Evolutionary conservation across 2,113 vertebrate species (phyloP).

Genomic region (Macrotus californicus): DNA sequence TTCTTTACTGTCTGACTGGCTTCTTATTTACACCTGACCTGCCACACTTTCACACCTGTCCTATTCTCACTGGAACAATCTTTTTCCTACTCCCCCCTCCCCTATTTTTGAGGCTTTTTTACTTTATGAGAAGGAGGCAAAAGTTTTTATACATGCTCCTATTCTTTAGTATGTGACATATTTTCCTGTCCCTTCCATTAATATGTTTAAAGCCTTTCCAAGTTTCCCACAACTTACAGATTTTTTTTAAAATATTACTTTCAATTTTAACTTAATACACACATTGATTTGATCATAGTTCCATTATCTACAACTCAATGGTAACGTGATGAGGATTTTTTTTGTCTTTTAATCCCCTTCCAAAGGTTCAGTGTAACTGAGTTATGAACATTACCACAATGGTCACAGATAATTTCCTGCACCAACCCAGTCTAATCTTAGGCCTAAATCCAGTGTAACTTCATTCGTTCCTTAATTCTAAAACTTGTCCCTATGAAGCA

Average conservation of each 20-base stretch:
- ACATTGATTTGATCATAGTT: constrained; percentile 46
- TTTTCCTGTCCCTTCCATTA: constrained; percentile 38
- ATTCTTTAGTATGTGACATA: constrained; percentile 54
- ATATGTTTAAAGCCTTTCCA: constrained; percentile 47
- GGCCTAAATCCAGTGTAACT: constrained; percentile 6
- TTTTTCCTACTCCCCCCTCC: constrained; percentile 17
- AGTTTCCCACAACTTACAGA: constrained; percentile 16
- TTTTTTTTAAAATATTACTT: constrained; percentile 59
- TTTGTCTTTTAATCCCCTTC: not conserved
- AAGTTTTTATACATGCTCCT: constrained; percentile 44
- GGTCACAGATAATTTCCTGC: not conserved
- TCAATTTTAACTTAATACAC: constrained; percentile 45
- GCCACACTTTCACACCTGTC: constrained; percentile 52
- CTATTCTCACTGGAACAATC: constrained; percentile 43
- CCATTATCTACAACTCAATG: constrained; percentile 33
- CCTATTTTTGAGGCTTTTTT: constrained; percentile 41
- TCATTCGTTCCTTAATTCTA: constrained; percentile 14
- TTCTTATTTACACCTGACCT: constrained; percentile 72
- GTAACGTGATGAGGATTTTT: not conserved
- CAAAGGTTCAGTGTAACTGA: constrained; percentile 15
- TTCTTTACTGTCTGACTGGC: constrained; percentile 56
- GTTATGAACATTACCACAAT: not conserved
- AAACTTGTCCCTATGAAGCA: not conserved
- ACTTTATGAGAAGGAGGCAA: constrained; percentile 53
- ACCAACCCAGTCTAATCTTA: not conserved